These are phyloP conservation scores for Mycetomoellerius zeteki DNA, from an alignment of 1,140 invertebrate species.

Conservation along the genomic window DNA sequence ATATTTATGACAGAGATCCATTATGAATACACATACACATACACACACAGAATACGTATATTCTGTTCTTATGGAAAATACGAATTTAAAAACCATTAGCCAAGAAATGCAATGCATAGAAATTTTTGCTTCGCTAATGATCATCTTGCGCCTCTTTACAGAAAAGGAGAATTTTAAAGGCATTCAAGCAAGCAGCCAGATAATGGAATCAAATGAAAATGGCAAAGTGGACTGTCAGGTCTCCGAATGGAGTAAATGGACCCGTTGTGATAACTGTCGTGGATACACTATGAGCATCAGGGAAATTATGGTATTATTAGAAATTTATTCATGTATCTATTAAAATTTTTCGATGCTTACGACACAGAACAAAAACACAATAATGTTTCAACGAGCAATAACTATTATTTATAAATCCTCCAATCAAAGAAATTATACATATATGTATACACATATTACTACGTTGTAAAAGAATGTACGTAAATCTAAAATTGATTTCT, in stretches of 20 bases:
- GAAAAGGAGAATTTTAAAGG: conserved; percentile 78
- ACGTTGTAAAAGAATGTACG: neutral
- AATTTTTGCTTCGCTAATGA: conserved; percentile 12
- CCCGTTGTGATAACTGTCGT: conserved; percentile 89
- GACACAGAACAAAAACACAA: neutral
- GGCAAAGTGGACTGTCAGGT: conserved; percentile 87
- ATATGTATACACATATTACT: neutral
- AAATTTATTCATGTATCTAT: conserved; percentile 7
- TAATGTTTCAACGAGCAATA: neutral
- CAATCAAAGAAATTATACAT: neutral
- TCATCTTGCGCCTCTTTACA: conserved; percentile 53
- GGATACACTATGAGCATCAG: conserved; percentile 86
- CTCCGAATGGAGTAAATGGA: conserved; percentile 89
- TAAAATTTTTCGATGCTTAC: neutral
- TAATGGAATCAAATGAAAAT: conserved; percentile 74
- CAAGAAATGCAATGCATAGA: conserved; percentile 61
- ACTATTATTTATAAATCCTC: neutral
- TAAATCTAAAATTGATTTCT: conserved; percentile 4
- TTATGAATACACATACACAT: neutral
- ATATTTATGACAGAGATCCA: neutral
- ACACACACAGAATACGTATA: neutral
- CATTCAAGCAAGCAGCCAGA: conserved; percentile 80
- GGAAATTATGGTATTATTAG: conserved; percentile 82
- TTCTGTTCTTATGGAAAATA: neutral
- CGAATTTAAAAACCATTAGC: conserved; percentile 64